Evolutionary conservation across 2,888 invertebrate genomes (phyloP).

Genomic region (Drosophila peninsularis): DNA sequence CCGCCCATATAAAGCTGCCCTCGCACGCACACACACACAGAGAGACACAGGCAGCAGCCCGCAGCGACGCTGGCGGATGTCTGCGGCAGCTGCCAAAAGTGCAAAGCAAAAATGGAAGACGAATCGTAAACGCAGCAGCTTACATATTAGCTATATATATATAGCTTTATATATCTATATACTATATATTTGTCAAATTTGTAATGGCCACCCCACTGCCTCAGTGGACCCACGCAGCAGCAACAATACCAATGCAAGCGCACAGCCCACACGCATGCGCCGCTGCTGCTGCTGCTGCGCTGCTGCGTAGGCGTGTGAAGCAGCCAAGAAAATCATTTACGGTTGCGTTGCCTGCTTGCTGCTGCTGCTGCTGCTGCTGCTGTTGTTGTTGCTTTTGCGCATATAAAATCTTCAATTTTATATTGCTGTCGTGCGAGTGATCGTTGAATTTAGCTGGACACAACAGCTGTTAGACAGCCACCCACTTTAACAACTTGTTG

Average conservation of each 20-base stretch:
- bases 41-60: conserved; percentile 18
- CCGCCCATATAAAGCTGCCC: conserved; percentile 77
- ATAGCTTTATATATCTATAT: not conserved
- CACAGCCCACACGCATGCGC: conserved; percentile 67
- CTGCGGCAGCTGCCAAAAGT: conserved; percentile 55
- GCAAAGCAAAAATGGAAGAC: conserved; percentile 35
- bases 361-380: conserved; percentile 11
- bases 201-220: conserved; percentile 8
- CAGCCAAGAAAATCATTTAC: conserved; percentile 45
- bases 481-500: conserved; percentile 62
- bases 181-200: conserved; percentile 27
- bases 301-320: conserved; percentile 65
- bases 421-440: conserved; percentile 38
- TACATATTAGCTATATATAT: not conserved
- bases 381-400: conserved; percentile 32
- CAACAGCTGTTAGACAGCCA: conserved; percentile 67
- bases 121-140: conserved; percentile 18
- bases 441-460: conserved; percentile 49
- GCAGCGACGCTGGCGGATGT: conserved; percentile 50
- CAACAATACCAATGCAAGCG: conserved; percentile 28
- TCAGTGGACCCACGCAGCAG: conserved; percentile 48
- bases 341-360: conserved; percentile 12
- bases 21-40: conserved; percentile 19
- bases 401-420: conserved; percentile 67
- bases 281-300: conserved; percentile 33